Evolutionary conservation across 2,888 invertebrate species (phyloP).

Genomic region (Tetanocera ferruginea): DNA sequence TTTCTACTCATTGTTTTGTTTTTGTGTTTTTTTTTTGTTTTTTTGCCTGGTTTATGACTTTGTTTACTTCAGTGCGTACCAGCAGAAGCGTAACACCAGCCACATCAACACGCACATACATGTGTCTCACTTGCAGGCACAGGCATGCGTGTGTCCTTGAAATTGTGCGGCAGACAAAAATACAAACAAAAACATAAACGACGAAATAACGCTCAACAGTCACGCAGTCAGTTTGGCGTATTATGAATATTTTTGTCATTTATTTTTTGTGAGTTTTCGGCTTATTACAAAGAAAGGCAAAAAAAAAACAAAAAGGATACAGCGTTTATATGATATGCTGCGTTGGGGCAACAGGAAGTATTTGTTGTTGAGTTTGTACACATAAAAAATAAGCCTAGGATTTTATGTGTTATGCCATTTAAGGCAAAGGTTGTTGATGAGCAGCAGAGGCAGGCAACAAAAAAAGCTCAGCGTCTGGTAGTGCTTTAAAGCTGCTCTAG

Average conservation of each 20-base stretch:
- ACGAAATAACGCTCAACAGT: constrained; percentile 7
- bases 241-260: constrained; percentile 36
- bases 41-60: constrained; percentile 37
- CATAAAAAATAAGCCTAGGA: too few species aligned
- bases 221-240: constrained; percentile 17
- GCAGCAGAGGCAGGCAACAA: too few species aligned
- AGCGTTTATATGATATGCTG: too few species aligned
- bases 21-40: not conserved
- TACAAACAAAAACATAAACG: not conserved
- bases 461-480: too few species aligned
- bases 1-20: not conserved
- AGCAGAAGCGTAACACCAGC: not conserved
- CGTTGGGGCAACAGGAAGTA: too few species aligned
- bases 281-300: not conserved
- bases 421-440: too few species aligned
- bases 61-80: constrained; percentile 35
- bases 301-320: too few species aligned
- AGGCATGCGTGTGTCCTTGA: constrained; percentile 22
- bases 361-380: too few species aligned
- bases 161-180: constrained; percentile 3
- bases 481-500: too few species aligned
- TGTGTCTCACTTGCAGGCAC: not conserved
- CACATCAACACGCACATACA: not conserved
- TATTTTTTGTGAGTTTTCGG: constrained; percentile 5
- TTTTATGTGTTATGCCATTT: too few species aligned